Evolutionary conservation across 2,113 vertebrate species (phyloP).

Genomic region (Aythya baeri): DNA sequence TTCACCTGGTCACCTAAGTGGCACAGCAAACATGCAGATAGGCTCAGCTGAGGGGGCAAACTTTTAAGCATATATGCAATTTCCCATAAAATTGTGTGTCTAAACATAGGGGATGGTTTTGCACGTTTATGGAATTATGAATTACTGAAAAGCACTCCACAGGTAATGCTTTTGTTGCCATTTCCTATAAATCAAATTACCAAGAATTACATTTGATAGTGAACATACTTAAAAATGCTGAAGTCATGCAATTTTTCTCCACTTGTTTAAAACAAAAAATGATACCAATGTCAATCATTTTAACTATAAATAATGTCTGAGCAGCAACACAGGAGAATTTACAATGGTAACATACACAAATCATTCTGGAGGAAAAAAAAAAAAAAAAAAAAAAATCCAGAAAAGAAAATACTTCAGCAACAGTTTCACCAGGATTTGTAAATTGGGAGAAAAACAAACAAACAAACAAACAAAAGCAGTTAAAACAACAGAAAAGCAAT

Average conservation of each 20-base stretch:
- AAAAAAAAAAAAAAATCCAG: neutral
- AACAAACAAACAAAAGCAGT: neutral
- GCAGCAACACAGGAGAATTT: constrained; percentile 22
- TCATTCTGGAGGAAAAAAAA: neutral
- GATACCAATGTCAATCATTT: neutral
- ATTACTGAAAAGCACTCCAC: constrained; percentile 37
- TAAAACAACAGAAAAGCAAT: neutral
- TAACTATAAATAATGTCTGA: constrained; percentile 19
- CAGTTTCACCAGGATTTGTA: constrained; percentile 17
- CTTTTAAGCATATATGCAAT: neutral
- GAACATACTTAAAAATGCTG: constrained; percentile 38
- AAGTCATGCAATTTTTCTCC: neutral
- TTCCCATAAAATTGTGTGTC: neutral
- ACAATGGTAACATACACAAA: neutral
- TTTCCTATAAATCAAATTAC: constrained; percentile 40
- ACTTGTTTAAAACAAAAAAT: neutral
- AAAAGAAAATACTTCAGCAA: neutral
- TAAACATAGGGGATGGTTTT: constrained; percentile 11
- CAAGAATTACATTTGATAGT: constrained; percentile 20
- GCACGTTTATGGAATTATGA: neutral
- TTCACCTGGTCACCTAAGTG: neutral
- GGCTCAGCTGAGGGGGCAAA: neutral
- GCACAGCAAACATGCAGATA: neutral
- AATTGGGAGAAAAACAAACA: neutral
- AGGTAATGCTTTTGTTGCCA: neutral